A percentile compares a stretch with the other conserved stretches of the same genome.
Evolutionary conservation across 2,888 invertebrate species (phyloP).

Genomic region (Leucophenga maculata): DNA sequence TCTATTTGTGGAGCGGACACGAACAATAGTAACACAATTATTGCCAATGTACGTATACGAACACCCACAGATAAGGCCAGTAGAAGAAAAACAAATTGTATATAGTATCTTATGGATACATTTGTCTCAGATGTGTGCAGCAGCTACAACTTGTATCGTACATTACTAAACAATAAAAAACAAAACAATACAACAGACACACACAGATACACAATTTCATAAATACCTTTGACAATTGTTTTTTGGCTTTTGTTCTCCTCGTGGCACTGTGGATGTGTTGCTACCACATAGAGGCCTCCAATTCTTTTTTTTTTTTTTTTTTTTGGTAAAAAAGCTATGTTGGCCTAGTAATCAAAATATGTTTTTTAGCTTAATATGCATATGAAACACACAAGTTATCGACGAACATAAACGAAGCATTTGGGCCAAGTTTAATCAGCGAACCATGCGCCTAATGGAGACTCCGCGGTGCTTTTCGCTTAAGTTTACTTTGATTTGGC

Average conservation of each 20-base stretch:
- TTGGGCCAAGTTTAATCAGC: too few relatives aligned
- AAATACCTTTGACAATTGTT: constrained; percentile 51
- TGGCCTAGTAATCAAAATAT: too few relatives aligned
- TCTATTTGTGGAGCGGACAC: constrained; percentile 5
- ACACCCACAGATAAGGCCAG: constrained; percentile 11
- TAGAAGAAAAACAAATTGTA: not conserved
- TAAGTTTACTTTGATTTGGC: too few relatives aligned
- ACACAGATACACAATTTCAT: constrained; percentile 26
- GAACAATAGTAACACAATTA: constrained; percentile 60
- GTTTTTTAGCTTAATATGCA: constrained; percentile 42
- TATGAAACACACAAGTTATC: constrained; percentile 44
- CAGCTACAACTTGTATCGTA: not conserved
- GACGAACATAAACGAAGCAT: too few relatives aligned
- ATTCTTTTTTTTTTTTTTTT: too few relatives aligned
- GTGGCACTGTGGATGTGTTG: constrained; percentile 44
- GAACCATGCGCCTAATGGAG: too few relatives aligned
- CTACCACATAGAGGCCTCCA: not conserved
- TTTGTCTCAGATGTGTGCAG: not conserved
- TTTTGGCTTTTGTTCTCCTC: constrained; percentile 30
- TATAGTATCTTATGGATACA: not conserved
- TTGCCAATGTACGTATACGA: constrained; percentile 54
- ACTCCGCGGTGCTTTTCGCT: too few relatives aligned
- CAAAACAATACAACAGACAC: constrained; percentile 16
- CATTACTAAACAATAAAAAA: constrained; percentile 29
- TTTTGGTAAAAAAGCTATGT: too few relatives aligned